Evolutionary conservation across 2,797 vertebrate species (phyloP), one percentile per base, ranked within the genome.

Genomic region (Steatocranus sp.): DNA sequence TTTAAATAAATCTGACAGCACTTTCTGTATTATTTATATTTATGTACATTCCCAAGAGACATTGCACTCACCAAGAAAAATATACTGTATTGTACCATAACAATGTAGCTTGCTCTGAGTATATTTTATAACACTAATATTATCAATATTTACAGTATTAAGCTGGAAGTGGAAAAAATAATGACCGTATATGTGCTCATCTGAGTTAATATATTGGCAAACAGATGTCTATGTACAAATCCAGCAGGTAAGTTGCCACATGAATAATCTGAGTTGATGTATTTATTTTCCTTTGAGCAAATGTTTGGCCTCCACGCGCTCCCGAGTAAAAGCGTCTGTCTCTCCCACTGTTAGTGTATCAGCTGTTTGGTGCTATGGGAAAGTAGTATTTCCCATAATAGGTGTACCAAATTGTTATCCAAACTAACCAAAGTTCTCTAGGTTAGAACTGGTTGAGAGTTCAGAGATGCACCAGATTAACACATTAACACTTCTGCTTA

Each of bases 51-150:
- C 11, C 1, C 34, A 9, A 38, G 61, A 66, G 34, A 23, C n/a
- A 3, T 8, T 63, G 4, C 32, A 63, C 32, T 63, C n/a, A 34
- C 32, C 36, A 41, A 68, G 36, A 41, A 41, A 68, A 10, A 66
- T 0, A 41, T 0, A 10, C 20, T 25, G n/a, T 66, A 66, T 25
- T 41, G 12, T 25, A 0, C 61, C 12, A 41, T 6, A 2, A 68
- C 63, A 25, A 41, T 25, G 36, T 23, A 23, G 36, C 8, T 66
- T 3, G 34, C 34, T 66, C 36, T 17, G 15, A 70, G 41, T 43
- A 46, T 8, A 43, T 70, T 70, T 27, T 43, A 43, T 68, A 2
- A 68, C 5, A 25, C 23, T 68, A 43, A 41, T 68, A 25, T 68
- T 68, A 68, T 68, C 38, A 46, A 25, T 7, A 70, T 70, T 70